phyloP scores from a whole-genome alignment of 35 echinoderm and acorn worm species.

The Anneissia japonica region DNA sequence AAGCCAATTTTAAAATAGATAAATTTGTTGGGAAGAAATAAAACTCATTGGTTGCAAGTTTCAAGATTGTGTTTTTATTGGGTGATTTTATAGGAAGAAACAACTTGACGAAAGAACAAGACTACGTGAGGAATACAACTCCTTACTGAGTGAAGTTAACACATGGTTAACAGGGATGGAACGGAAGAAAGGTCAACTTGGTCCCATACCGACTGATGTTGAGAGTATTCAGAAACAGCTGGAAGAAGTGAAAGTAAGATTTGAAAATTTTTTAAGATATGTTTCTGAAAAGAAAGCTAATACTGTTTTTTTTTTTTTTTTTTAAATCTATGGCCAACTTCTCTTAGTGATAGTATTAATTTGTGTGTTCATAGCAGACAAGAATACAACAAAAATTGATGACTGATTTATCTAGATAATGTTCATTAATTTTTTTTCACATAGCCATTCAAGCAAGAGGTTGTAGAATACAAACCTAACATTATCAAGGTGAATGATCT shows the following conservation, averaged over 20 bases:
- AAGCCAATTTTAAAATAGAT: no score
- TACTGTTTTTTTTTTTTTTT: no score
- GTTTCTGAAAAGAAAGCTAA: no score
- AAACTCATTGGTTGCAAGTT: no score
- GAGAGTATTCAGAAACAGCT: conserved; percentile 75
- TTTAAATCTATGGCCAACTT: no score
- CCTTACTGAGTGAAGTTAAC: conserved; percentile 67
- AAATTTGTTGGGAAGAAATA: neutral
- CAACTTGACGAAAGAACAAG: conserved; percentile 71
- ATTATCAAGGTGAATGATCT: conserved; percentile 73
- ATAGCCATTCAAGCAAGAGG: conserved; percentile 77
- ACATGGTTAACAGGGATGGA: conserved; percentile 73
- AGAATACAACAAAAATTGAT: neutral
- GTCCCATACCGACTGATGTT: conserved; percentile 72
- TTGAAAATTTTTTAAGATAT: no score
- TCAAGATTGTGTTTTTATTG: no score
- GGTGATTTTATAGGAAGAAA: conserved; percentile 42
- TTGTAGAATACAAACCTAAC: conserved; percentile 82
- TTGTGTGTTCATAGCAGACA: no score
- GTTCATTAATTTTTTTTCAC: neutral
- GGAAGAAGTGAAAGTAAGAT: conserved; percentile 93
- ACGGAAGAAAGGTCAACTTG: conserved; percentile 54
- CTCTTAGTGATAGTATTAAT: no score
- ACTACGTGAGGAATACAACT: conserved; percentile 77
- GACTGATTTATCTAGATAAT: no score